Evolutionary conservation across 2,113 vertebrate genomes (phyloP).

Genomic region (Montifringilla adamsi): DNA sequence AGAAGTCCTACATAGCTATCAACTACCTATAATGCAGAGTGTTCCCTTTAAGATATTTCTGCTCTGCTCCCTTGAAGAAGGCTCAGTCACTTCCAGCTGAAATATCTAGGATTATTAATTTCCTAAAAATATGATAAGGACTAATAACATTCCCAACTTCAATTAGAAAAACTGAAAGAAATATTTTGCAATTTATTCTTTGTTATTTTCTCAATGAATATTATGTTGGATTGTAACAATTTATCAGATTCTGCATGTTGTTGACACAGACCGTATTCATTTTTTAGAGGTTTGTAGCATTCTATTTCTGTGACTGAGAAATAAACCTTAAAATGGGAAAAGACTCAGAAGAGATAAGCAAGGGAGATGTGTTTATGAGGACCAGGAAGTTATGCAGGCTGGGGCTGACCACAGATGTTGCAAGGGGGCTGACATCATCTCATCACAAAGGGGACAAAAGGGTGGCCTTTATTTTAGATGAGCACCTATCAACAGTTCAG

Average conservation of each 20-base stretch:
- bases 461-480: not conserved
- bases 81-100: not conserved
- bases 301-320: not conserved
- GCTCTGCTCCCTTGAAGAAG: not conserved
- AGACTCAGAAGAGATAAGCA: not conserved
- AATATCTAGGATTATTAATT: not conserved
- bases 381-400: not conserved
- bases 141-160: not conserved
- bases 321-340: not conserved
- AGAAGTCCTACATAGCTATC: not conserved
- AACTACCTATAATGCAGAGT: not conserved
- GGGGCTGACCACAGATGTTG: not conserved
- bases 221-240: not conserved
- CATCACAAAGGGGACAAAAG: not conserved
- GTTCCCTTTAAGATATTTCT: not conserved
- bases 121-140: not conserved
- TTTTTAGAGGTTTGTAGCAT: not conserved
- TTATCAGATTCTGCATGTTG: not conserved
- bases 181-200: not conserved
- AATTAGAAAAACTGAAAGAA: not conserved
- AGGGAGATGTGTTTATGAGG: rapidly evolving
- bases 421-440: not conserved
- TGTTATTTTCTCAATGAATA: not conserved
- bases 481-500: not conserved
- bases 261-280: not conserved